Base-by-base conservation (phyloP, 2,113 vertebrate species). In the Forbesichthys papilliferus region DNA sequence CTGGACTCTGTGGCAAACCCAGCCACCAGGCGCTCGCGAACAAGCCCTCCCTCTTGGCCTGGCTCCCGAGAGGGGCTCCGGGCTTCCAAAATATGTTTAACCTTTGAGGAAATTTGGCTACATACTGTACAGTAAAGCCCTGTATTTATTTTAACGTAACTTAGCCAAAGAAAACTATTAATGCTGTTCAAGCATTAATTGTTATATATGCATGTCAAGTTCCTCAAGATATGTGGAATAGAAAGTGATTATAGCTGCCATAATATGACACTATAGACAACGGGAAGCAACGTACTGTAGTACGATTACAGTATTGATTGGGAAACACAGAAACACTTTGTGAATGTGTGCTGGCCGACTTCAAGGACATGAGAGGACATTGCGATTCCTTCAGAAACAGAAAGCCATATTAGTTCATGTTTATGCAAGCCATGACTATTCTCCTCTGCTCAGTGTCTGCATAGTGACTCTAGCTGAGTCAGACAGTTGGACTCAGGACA, bases 341-440 rank as follows among this genome's bases (percentile, higher is more conserved):
- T 68, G 68, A 59, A 73, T 66, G 51, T 55, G 64, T 36, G 46
- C 57, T 79, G 75, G 46, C 60, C 49, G 66, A 63, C 62, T 60
- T 58, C 27, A 20, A 16, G 11, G 34, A 57, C 53, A 66, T 20
- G 53, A 47, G 48, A 61, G 69, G 60, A 66, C 58, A 66, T 68
- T 52, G 61, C 33, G 49, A 78, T 70, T 70, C 61, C 73, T 76
- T 74, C 71, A 84, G 68, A 42, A 8, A 77, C 71, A 84, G 68
- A 42, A 8, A 77, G 72, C 90, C 90, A 85, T 92, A 90, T 92
- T 92, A 86, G 90, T 83, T 84, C 78, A 90, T 92, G 90, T 91
- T 92, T 89, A 90, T 81, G 65, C 68, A 46, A 76, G 66, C 79
- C 9, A 68, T 42, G 86, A 83, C 73, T 68, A 61, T 61, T 69